Base-by-base conservation (phyloP, 1,140 invertebrate species). In the Drosophila nikananu region DNA sequence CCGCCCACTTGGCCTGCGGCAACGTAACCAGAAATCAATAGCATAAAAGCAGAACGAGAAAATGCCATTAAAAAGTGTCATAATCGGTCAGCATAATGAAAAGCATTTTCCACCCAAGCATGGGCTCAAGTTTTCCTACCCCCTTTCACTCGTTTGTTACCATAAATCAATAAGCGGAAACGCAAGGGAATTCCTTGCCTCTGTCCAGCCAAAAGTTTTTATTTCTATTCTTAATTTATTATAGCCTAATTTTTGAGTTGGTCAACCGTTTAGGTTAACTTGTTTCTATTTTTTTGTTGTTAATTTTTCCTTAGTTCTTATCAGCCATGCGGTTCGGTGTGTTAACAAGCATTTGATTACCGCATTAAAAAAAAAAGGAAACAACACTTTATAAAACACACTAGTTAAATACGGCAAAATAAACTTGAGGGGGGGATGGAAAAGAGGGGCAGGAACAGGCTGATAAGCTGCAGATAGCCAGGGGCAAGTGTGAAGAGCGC, bases 11-110 rank as follows among this genome's bases (percentile, higher is more conserved):
- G 39, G 37, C 39, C 46, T 23, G 63, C 39, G 57, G 65, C 62
- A 61, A 79, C 80, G 79, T 86, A 82, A 89, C 66, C 68, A 87
- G 86, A 84, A 87, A 87, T 87, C 84, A 84, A 87, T 87, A 87
- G 84, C 84, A 87, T 87, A 87, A 89, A 79, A 78, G 82, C 76
- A 79, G 68, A 76, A 87, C 84, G 76, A 89, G 84, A 87, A 87
- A 87, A 87, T 87, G 66, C 80, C 70, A 87, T 87, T 87, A 89
- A 87, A 87, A 87, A 84, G 77, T 87, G 84, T 89, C 84, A 89
- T 87, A 87, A 87, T 87, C 84, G 84, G 84, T 89, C 84, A 87
- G 84, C 84, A 87, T 87, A 87, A 83, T 84, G 84, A 89, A 81
- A 79, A 78, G 77, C 79, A 73, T 61, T 72, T 54, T 41, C 39